Evolutionary conservation across 1,140 invertebrate genomes (phyloP).

Genomic region (Aricia agestis): DNA sequence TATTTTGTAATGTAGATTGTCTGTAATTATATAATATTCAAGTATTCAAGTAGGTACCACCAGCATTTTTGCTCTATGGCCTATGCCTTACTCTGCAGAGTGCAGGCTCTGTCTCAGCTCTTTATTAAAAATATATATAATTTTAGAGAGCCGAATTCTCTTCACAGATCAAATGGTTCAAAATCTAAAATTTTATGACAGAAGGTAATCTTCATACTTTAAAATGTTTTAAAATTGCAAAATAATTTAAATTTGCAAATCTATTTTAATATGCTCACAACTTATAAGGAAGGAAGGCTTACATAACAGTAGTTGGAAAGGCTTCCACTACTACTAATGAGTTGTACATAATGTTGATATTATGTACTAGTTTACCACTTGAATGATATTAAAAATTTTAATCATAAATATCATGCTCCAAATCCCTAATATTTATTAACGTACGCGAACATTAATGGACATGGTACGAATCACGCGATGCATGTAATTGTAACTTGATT

Average conservation of each 20-base stretch:
- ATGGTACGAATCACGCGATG: not conserved
- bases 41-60: no score
- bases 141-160: no score
- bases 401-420: not conserved
- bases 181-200: no score
- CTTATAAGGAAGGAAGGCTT: not conserved
- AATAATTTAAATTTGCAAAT: not conserved
- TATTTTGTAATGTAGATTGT: no score
- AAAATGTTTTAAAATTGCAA: no score
- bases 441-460: not conserved
- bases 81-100: no score
- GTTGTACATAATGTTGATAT: not conserved
- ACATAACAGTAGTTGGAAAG: not conserved
- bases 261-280: not conserved
- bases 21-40: no score
- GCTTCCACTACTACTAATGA: not conserved
- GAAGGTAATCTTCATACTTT: no score
- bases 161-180: no score
- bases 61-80: no score
- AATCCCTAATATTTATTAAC: not conserved
- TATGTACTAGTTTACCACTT: not conserved
- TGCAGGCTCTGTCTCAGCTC: no score
- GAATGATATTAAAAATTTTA: not conserved
- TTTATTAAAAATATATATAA: no score
- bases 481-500: slow-evolving; percentile 6